Conservation (phyloP, 2,113 vertebrate genomes). For the Sorex fumeus region DNA sequence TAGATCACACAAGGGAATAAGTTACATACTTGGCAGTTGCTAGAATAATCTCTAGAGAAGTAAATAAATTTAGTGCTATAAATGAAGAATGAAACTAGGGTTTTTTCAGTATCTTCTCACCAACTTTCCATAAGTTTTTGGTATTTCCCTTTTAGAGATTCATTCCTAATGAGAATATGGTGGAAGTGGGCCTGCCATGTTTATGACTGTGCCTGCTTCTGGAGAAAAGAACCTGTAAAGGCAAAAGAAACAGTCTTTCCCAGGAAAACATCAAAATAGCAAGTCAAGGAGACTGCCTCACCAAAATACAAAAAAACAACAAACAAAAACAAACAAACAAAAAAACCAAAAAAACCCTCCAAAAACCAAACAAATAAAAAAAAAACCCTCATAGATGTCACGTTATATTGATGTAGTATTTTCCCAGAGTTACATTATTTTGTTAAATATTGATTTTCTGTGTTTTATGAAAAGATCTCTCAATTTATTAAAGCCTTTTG, state of each 20-base stretch:
- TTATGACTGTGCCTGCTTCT: background rate
- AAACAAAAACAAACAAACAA: too few species aligned
- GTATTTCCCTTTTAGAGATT: conserved; percentile 15
- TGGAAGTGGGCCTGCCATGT: background rate
- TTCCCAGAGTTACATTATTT: conserved; percentile 37
- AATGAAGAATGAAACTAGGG: conserved; percentile 2
- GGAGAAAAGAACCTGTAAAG: background rate
- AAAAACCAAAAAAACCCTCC: background rate
- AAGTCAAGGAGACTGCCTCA: background rate
- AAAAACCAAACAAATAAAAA: too few species aligned
- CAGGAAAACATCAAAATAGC: background rate
- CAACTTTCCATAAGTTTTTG: background rate
- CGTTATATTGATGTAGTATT: conserved; percentile 13
- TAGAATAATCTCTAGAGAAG: background rate
- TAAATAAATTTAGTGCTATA: background rate
- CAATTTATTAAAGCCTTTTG: conserved; percentile 44
- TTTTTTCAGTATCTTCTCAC: background rate
- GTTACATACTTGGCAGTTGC: background rate
- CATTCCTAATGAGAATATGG: background rate
- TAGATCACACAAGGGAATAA: background rate
- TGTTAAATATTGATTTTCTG: conserved; percentile 58
- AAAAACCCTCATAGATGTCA: background rate
- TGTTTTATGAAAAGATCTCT: conserved; percentile 56
- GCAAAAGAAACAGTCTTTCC: background rate
- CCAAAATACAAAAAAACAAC: background rate